Conservation (phyloP, 2,797 vertebrate genomes). For the Peromyscus nudipes region DNA sequence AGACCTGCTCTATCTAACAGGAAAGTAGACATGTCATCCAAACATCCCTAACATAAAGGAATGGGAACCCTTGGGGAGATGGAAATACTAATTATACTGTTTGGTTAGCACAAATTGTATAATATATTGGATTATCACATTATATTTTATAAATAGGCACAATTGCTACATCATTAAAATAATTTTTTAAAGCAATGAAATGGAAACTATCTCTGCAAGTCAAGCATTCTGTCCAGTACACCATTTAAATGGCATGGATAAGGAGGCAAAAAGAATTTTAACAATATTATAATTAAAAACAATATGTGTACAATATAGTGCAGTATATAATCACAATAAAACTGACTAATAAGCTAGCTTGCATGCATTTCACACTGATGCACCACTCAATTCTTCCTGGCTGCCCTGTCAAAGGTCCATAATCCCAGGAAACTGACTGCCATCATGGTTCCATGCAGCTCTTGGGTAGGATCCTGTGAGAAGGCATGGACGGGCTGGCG, state of each 20-base stretch:
- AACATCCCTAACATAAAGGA: background rate
- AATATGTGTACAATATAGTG: background rate
- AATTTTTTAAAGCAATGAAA: background rate
- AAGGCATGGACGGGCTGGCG: background rate
- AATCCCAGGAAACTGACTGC: background rate
- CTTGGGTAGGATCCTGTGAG: too few relatives aligned
- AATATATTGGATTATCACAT: background rate
- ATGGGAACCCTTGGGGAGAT: background rate
- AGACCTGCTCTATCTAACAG: background rate
- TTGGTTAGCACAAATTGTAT: background rate
- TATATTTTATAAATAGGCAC: background rate
- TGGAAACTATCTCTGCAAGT: background rate
- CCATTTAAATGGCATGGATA: background rate
- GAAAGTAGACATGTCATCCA: background rate
- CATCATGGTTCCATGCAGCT: fast-evolving
- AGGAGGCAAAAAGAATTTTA: slow-evolving; percentile 1
- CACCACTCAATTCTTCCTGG: background rate
- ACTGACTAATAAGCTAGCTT: background rate
- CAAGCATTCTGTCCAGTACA: background rate
- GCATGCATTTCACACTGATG: background rate
- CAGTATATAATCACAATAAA: background rate
- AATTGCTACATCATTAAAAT: background rate
- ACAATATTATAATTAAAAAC: background rate
- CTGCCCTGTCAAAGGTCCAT: background rate
- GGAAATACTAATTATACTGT: background rate